A percentile compares a stretch with the other conserved stretches of the same genome.
Evolutionary conservation across 2,888 invertebrate species (phyloP).

Genomic region (Hypsopygia costalis): DNA sequence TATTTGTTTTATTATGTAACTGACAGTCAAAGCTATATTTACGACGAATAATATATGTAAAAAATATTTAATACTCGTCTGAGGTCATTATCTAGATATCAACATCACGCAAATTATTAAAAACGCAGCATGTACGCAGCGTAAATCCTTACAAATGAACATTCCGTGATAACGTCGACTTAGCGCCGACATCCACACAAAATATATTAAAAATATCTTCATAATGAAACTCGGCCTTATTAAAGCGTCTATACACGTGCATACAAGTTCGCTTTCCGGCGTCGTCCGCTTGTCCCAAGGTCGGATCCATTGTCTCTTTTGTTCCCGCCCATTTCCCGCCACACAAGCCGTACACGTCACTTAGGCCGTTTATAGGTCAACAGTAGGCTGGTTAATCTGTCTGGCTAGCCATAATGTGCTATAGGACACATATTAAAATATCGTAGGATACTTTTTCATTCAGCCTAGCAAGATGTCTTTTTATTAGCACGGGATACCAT

Average conservation of each 20-base stretch:
- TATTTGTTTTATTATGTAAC: background rate
- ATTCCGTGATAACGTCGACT: background rate
- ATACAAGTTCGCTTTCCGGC: conserved; percentile 6
- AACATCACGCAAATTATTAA: no score
- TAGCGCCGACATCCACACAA: background rate
- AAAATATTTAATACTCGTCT: background rate
- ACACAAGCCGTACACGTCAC: conserved; percentile 11
- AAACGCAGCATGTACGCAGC: background rate
- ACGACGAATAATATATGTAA: no score
- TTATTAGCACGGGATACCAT: no score
- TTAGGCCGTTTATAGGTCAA: conserved; percentile 33
- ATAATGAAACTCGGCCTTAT: conserved; percentile 1
- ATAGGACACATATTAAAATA: no score
- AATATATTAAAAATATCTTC: background rate
- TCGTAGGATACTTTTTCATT: no score
- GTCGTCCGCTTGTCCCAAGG: conserved; percentile 32
- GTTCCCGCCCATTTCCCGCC: conserved; percentile 33
- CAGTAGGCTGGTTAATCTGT: conserved; percentile 9
- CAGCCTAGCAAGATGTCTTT: no score
- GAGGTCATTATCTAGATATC: no score
- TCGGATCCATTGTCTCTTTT: conserved; percentile 38
- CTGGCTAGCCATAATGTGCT: no score
- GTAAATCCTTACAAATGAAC: background rate
- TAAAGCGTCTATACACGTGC: background rate
- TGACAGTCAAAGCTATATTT: no score